phyloP scores from a whole-genome alignment of 2,113 vertebrate genomes.

The Gobio gobio region DNA sequence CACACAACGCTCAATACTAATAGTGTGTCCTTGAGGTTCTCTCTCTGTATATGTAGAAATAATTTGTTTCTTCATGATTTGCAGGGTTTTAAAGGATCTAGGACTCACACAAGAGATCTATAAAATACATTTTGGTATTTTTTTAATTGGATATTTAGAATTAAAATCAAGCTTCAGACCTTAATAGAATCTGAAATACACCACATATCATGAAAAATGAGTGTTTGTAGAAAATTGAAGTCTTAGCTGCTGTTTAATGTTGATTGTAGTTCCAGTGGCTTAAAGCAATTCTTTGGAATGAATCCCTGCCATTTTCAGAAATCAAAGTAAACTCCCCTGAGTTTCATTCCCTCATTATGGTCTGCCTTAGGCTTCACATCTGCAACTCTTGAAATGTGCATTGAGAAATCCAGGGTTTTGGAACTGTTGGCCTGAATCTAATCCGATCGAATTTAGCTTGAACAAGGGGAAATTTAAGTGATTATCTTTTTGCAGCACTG shows the following conservation, averaged over 20 bases:
- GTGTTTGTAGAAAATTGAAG: neutral
- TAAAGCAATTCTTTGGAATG: slow-evolving; percentile 19
- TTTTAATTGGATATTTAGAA: slow-evolving; percentile 2
- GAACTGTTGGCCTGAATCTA: slow-evolving; percentile 34
- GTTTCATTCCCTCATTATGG: slow-evolving; percentile 25
- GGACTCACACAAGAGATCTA: neutral
- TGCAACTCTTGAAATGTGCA: slow-evolving; percentile 44
- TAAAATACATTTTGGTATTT: slow-evolving; percentile 18
- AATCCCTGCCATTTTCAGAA: slow-evolving; percentile 7
- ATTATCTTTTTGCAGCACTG: slow-evolving; percentile 43
- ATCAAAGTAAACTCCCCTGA: slow-evolving; percentile 26
- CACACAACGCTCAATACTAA: neutral
- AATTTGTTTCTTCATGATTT: neutral
- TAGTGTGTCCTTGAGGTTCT: slow-evolving; percentile 31
- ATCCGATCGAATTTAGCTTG: slow-evolving; percentile 62
- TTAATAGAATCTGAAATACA: neutral
- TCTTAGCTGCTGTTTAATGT: slow-evolving; percentile 32
- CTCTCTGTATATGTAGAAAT: neutral
- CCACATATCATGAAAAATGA: neutral
- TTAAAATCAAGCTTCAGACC: neutral
- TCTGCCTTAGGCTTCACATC: slow-evolving; percentile 28
- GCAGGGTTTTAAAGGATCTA: neutral
- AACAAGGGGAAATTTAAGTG: slow-evolving; percentile 54
- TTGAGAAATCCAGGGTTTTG: slow-evolving; percentile 53
- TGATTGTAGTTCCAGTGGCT: slow-evolving; percentile 4